Conservation (phyloP, 2,113 vertebrate genomes). For the Litocranius walleri region DNA sequence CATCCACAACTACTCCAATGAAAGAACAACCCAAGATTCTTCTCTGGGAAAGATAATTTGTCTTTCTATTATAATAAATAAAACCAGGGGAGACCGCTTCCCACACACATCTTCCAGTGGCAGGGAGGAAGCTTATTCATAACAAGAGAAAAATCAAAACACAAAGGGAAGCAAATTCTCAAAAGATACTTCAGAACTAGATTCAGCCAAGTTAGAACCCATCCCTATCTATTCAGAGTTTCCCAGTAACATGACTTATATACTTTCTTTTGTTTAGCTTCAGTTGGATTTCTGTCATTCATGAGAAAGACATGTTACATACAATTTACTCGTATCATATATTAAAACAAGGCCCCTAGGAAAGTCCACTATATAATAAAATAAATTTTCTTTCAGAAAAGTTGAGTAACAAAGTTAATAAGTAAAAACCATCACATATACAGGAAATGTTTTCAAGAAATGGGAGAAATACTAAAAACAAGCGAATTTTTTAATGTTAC, state of each 20-base stretch:
- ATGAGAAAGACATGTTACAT: neutral
- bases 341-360: neutral
- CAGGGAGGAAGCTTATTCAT: neutral
- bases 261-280: neutral
- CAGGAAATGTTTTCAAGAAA: neutral
- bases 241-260: neutral
- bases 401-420: neutral
- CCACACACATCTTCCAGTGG: neutral
- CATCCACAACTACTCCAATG: neutral
- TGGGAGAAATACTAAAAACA: neutral
- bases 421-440: neutral
- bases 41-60: neutral
- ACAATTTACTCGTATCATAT: neutral
- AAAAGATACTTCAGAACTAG: neutral
- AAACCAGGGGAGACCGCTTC: neutral
- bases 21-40: neutral
- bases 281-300: neutral
- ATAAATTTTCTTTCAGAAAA: neutral
- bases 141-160: neutral
- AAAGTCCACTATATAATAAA: neutral
- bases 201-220: neutral
- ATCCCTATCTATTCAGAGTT: neutral
- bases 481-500: neutral
- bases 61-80: neutral
- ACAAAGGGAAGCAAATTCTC: neutral